These are phyloP conservation scores for Centrocercus urophasianus DNA, from an alignment of 2,113 vertebrate genomes.

Conservation along the genomic window DNA sequence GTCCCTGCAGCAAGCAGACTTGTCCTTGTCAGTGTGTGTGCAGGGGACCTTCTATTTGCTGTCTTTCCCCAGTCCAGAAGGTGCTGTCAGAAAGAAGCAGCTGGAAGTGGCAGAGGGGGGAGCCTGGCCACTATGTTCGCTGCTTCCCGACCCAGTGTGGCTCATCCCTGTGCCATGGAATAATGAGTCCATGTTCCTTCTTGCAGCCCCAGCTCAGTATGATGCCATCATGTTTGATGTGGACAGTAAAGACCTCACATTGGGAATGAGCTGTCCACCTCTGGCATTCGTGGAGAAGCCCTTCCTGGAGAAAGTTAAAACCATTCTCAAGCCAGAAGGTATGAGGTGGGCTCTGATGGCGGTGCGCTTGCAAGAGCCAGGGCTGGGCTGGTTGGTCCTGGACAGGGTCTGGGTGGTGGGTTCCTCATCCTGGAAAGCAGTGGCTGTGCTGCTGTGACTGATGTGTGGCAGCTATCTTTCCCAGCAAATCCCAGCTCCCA, in stretches of 20 bases:
- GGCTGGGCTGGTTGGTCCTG: accelerated
- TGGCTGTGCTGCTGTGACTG: accelerated
- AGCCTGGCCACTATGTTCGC: background rate
- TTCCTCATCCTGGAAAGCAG: background rate
- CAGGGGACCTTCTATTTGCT: background rate
- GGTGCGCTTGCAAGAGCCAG: accelerated
- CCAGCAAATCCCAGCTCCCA: accelerated
- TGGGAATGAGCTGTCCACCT: constrained; percentile 97
- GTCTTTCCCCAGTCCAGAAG: accelerated
- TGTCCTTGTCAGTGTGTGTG: accelerated
- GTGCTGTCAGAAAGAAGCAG: background rate
- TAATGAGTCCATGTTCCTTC: background rate
- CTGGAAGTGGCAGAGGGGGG: accelerated
- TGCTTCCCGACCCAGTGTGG: accelerated
- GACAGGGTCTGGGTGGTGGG: background rate
- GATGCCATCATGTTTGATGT: constrained; percentile 94
- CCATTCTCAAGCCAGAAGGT: constrained; percentile 87
- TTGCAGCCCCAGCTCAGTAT: constrained; percentile 78
- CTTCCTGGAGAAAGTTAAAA: constrained; percentile 87
- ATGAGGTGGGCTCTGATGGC: background rate
- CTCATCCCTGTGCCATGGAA: background rate
- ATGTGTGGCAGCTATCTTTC: background rate
- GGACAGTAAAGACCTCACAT: constrained; percentile 90
- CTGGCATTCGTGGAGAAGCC: constrained; percentile 88
- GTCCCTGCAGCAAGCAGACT: background rate